These are phyloP conservation scores for Elgaria multicarinata DNA, from an alignment of 2,113 vertebrate genomes.

Conservation along the genomic window DNA sequence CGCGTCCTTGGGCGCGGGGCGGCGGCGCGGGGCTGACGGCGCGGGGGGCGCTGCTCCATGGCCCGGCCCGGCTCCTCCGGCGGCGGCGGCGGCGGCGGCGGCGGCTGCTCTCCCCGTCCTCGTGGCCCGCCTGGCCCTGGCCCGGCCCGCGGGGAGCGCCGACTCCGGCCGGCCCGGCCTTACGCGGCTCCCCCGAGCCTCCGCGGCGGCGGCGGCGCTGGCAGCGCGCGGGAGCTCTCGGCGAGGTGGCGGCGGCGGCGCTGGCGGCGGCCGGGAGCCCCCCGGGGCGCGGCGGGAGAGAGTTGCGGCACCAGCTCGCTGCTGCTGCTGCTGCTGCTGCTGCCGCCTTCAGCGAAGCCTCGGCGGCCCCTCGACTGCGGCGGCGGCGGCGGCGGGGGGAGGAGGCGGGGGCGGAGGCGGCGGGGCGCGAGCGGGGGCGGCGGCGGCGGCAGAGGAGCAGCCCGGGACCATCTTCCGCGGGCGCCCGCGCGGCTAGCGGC, in stretches of 20 bases:
- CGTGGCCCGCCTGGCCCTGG: too few relatives aligned
- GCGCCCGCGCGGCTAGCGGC: slow-evolving; percentile 40
- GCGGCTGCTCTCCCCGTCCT: slow-evolving; percentile 55
- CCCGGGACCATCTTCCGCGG: slow-evolving; percentile 72
- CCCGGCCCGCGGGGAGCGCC: too few relatives aligned
- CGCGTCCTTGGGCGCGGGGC: slow-evolving; percentile 13
- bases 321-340: slow-evolving; percentile 82
- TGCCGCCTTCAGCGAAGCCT: slow-evolving; percentile 73
- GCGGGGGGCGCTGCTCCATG: slow-evolving; percentile 34
- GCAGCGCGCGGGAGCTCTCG: slow-evolving; percentile 68
- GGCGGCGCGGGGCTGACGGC: slow-evolving; percentile 66
- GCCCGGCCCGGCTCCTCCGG: slow-evolving; percentile 52
- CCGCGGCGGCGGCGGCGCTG: not conserved
- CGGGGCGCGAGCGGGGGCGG: not conserved
- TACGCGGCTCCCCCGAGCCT: too few relatives aligned
- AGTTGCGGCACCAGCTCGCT: slow-evolving; percentile 82
- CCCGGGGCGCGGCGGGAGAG: not conserved
- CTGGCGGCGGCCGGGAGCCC: not conserved
- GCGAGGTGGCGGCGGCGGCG: not conserved
- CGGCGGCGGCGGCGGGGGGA: slow-evolving; percentile 59
- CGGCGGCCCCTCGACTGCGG: slow-evolving; percentile 81
- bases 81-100: slow-evolving; percentile 27
- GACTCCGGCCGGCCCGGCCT: not conserved
- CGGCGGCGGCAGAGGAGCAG: slow-evolving; percentile 48
- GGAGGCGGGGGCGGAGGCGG: slow-evolving; percentile 35